Evolutionary conservation across 2,113 vertebrate species (phyloP).

Genomic region (Ictalurus furcatus): DNA sequence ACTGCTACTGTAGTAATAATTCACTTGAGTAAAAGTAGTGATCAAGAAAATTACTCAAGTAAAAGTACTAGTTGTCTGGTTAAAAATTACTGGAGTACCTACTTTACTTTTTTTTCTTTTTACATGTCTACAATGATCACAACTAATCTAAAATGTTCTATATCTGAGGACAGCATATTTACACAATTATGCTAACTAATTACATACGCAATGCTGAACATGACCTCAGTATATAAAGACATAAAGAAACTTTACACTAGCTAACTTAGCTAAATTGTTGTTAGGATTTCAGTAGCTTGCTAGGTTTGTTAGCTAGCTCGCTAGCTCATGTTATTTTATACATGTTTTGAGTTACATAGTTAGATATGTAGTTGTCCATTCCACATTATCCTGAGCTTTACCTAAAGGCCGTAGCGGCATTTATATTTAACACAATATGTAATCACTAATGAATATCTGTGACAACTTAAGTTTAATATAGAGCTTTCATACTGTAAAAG

Average conservation of each 20-base stretch:
- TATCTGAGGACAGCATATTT: not conserved
- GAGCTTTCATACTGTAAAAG: not conserved
- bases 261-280: not conserved
- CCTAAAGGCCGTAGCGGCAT: too few species aligned
- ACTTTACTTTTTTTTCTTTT: too few species aligned
- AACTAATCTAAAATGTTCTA: not conserved
- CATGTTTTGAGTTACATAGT: not conserved
- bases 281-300: not conserved
- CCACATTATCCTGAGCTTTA: not conserved
- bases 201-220: not conserved
- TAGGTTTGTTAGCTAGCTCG: not conserved
- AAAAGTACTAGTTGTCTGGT: not conserved
- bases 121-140: not conserved
- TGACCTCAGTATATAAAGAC: not conserved
- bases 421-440: not conserved
- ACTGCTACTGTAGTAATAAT: not conserved
- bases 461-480: not conserved
- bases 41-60: not conserved
- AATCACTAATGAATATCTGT: not conserved
- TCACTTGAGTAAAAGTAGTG: not conserved
- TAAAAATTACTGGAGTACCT: not conserved
- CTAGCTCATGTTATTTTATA: not conserved
- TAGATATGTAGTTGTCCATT: not conserved
- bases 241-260: not conserved
- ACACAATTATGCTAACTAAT: not conserved